A percentile compares a stretch with the other conserved stretches of the same genome.
These are phyloP conservation scores for Gymnocephalus cernua DNA, from an alignment of 2,113 vertebrate species.

Conservation along the genomic window DNA sequence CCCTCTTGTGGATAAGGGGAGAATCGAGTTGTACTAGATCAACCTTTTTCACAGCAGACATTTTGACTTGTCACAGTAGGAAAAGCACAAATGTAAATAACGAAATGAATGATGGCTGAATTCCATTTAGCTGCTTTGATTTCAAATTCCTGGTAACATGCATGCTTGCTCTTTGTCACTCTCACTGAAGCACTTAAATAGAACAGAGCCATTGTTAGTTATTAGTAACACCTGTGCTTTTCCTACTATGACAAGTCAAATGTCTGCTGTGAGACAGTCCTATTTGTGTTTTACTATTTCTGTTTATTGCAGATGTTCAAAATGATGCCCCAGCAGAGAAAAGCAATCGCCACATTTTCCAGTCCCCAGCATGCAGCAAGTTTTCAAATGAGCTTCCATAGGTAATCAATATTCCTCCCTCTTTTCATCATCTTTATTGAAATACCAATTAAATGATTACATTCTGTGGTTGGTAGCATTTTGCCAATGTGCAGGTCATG, in stretches of 20 bases:
- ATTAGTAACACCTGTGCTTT: background rate
- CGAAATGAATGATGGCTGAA: background rate
- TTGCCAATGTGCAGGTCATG: background rate
- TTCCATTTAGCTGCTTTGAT: background rate
- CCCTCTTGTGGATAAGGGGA: slow-evolving; percentile 52
- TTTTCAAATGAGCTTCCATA: slow-evolving; percentile 98
- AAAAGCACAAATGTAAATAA: background rate
- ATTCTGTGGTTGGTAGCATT: background rate
- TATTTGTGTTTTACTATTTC: background rate
- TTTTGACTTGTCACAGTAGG: background rate
- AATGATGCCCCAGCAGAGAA: slow-evolving; percentile 97
- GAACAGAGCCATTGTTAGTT: background rate
- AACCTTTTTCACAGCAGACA: background rate
- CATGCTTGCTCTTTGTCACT: background rate
- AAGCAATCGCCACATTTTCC: slow-evolving; percentile 95
- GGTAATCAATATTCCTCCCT: slow-evolving; percentile 81
- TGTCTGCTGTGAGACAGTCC: background rate
- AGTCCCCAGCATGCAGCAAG: slow-evolving; percentile 91
- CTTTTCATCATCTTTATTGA: background rate
- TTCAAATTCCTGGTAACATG: background rate
- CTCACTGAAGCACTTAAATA: background rate
- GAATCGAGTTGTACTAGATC: background rate
- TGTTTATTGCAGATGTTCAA: slow-evolving; percentile 88
- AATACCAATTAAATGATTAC: background rate
- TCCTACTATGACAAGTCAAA: background rate